Evolutionary conservation across 2,888 invertebrate species (phyloP).

Genomic region (Torymus auratus): DNA sequence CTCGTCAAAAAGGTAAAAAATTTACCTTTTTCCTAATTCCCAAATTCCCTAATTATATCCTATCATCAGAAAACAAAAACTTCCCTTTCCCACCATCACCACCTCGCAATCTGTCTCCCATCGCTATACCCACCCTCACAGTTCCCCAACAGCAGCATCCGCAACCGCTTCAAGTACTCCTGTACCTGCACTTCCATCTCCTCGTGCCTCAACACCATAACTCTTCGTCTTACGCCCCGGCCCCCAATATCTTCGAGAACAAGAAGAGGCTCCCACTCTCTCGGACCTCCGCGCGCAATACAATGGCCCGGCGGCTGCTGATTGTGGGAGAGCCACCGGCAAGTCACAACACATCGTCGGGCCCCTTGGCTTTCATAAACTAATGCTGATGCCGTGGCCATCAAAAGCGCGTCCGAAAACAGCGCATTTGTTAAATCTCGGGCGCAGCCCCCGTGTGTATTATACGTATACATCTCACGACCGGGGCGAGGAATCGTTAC

Average conservation of each 20-base stretch:
- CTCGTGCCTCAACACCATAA: conserved; percentile 24
- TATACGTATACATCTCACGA: conserved; percentile 30
- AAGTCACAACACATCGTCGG: conserved; percentile 71
- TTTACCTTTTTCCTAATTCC: too few species aligned
- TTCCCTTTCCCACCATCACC: too few species aligned
- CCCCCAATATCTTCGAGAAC: conserved; percentile 18
- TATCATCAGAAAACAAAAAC: too few species aligned
- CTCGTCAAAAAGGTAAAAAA: too few species aligned
- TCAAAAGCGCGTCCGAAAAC: conserved; percentile 71
- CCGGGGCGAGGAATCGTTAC: conserved; percentile 69
- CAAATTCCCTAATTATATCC: too few species aligned
- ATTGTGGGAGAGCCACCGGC: conserved; percentile 59
- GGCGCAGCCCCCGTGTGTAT: too few species aligned
- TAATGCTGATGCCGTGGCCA: conserved; percentile 65
- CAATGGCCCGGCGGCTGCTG: conserved; percentile 63
- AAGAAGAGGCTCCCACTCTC: background rate
- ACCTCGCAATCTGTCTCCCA: too few species aligned
- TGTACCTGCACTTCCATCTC: too few species aligned
- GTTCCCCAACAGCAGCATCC: conserved; percentile 5
- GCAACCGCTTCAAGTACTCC: conserved; percentile 11
- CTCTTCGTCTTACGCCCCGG: conserved; percentile 30
- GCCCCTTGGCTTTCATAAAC: conserved; percentile 60
- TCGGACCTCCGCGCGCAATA: conserved; percentile 62
- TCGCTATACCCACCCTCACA: too few species aligned
- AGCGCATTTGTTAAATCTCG: conserved; percentile 72